A percentile compares a stretch with the other conserved stretches of the same genome.
phyloP scores from a whole-genome alignment of 2,888 invertebrate species.

The Sabatieria punctata region DNA sequence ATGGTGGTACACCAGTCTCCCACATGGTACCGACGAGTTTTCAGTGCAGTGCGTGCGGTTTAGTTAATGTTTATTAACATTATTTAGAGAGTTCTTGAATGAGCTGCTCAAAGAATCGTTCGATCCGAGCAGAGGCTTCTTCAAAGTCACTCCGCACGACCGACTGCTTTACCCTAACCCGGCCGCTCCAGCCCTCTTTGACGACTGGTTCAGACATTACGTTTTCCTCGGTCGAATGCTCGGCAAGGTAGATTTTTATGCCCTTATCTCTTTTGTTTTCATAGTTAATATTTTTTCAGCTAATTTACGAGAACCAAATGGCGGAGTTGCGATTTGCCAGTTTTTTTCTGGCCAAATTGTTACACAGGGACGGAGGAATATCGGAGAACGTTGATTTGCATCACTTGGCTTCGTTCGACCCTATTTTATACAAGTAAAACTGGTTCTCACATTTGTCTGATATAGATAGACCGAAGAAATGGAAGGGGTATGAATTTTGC shows the following conservation, averaged over 20 bases:
- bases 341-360: slow-evolving; percentile 75
- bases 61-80: too few species aligned
- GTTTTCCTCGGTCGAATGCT: slow-evolving; percentile 82
- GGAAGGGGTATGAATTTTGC: too few species aligned
- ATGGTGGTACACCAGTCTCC: too few species aligned
- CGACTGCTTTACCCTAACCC: slow-evolving; percentile 92
- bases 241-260: slow-evolving; percentile 51
- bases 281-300: slow-evolving; percentile 39
- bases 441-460: slow-evolving; percentile 10
- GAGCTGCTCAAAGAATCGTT: slow-evolving; percentile 85
- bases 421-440: slow-evolving; percentile 53
- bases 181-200: slow-evolving; percentile 57
- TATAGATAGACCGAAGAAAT: too few species aligned
- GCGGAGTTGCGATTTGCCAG: slow-evolving; percentile 87
- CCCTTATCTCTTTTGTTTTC: neutral
- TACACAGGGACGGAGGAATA: slow-evolving; percentile 49
- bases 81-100: slow-evolving; percentile 57
- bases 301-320: slow-evolving; percentile 79
- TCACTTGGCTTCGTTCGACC: slow-evolving; percentile 79
- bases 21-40: too few species aligned
- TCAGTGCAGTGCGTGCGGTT: too few species aligned
- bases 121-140: slow-evolving; percentile 75
- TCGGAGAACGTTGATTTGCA: slow-evolving; percentile 58
- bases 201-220: slow-evolving; percentile 51
- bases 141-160: slow-evolving; percentile 71